phyloP scores from a whole-genome alignment of 2,113 vertebrate species.

The Rhizomys pruinosus region DNA sequence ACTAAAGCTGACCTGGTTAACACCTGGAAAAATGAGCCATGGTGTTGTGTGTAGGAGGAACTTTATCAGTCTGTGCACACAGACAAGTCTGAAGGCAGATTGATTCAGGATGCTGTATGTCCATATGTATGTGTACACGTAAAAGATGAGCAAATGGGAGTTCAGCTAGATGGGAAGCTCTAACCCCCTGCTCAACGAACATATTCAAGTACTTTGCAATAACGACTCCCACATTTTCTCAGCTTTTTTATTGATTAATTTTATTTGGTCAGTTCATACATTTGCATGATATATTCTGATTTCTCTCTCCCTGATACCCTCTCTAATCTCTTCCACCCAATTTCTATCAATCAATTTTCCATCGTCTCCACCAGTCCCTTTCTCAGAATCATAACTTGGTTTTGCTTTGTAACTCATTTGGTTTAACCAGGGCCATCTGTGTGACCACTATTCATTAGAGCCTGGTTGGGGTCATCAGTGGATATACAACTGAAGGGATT shows the following conservation, averaged over 20 bases:
- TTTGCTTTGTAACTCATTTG: neutral
- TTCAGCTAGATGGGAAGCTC: neutral
- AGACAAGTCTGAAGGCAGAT: neutral
- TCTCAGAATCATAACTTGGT: neutral
- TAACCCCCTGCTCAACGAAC: neutral
- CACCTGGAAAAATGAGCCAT: neutral
- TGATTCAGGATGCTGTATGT: neutral
- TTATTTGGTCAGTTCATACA: too few species aligned
- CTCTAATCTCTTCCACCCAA: neutral
- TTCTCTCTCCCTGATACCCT: neutral
- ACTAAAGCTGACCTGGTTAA: neutral
- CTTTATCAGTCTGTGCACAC: rapidly evolving
- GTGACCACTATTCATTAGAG: neutral
- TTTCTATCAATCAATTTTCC: too few species aligned
- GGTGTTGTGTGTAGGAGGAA: neutral
- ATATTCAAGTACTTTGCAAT: neutral
- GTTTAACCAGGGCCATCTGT: neutral
- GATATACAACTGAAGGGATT: neutral
- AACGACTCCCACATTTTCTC: neutral
- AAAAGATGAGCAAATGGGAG: neutral
- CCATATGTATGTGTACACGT: neutral
- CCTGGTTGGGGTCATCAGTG: neutral
- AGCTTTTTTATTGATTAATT: neutral
- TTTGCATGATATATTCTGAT: too few species aligned
- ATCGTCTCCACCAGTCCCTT: neutral